A percentile compares a stretch with the other conserved stretches of the same genome.
Evolutionary conservation across 2,888 invertebrate species (phyloP).

Genomic region (Chromoteleia sp.): DNA sequence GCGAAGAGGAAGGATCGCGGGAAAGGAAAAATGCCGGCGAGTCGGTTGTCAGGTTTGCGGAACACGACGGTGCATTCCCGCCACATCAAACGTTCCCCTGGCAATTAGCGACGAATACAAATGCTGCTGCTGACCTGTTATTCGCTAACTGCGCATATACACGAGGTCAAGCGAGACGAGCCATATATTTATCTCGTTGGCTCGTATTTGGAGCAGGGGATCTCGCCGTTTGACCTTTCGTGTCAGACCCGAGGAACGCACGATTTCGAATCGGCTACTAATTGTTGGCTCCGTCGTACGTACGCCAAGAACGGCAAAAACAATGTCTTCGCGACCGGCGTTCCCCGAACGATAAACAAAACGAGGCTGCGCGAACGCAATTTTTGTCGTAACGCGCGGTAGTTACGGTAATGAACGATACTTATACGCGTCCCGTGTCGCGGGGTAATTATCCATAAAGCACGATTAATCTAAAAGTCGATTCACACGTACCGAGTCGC

Average conservation of each 20-base stretch:
- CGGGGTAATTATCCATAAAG: slow-evolving; percentile 42
- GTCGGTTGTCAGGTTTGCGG: slow-evolving; percentile 73
- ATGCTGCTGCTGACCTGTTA: slow-evolving; percentile 79
- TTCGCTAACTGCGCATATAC: slow-evolving; percentile 72
- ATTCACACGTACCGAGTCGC: slow-evolving; percentile 32
- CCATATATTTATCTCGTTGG: slow-evolving; percentile 56
- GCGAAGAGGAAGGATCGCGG: slow-evolving; percentile 11
- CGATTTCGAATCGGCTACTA: slow-evolving; percentile 43
- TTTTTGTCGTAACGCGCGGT: slow-evolving; percentile 31
- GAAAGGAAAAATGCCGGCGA: slow-evolving; percentile 21
- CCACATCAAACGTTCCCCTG: slow-evolving; percentile 78
- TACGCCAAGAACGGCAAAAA: slow-evolving; percentile 32
- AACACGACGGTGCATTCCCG: slow-evolving; percentile 77
- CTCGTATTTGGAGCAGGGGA: slow-evolving; percentile 48
- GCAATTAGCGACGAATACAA: slow-evolving; percentile 81
- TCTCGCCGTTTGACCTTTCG: slow-evolving; percentile 49
- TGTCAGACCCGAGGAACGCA: slow-evolving; percentile 11
- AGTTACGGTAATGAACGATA: slow-evolving; percentile 35
- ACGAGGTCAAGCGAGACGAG: slow-evolving; percentile 39
- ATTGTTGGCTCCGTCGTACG: slow-evolving; percentile 33
- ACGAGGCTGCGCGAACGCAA: slow-evolving; percentile 23
- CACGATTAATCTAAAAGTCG: slow-evolving; percentile 36
- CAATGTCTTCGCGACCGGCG: slow-evolving; percentile 16
- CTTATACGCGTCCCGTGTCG: slow-evolving; percentile 8
- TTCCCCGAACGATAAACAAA: slow-evolving; percentile 17